Evolutionary conservation across 2,797 vertebrate species (phyloP).

Genomic region (Anabacerthia variegaticeps): DNA sequence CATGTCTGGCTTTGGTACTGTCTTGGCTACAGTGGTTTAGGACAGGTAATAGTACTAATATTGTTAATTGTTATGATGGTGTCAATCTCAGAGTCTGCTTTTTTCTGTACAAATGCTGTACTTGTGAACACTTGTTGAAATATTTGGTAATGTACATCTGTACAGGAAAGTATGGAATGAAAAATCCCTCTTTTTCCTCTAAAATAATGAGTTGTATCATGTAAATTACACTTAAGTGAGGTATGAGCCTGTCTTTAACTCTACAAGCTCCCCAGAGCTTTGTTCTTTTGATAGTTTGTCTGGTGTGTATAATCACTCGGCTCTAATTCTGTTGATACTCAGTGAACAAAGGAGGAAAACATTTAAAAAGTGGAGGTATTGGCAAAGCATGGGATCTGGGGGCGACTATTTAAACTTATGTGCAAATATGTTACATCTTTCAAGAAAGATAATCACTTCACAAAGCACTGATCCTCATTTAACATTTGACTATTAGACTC

Average conservation of each 20-base stretch:
- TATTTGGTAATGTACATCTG: not conserved
- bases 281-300: not conserved
- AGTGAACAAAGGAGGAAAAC: not conserved
- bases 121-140: not conserved
- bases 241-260: not conserved
- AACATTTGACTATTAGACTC: not conserved
- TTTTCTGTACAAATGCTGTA: not conserved
- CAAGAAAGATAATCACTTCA: not conserved
- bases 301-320: not conserved
- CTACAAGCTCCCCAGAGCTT: not conserved
- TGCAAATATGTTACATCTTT: not conserved
- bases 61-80: not conserved
- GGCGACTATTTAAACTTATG: fast-evolving
- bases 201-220: not conserved
- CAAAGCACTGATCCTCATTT: not conserved
- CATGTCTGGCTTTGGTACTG: not conserved
- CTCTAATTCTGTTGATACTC: not conserved
- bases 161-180: not conserved
- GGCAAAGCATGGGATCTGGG: not conserved
- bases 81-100: not conserved
- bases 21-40: not conserved
- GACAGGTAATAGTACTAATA: not conserved
- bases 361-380: not conserved
- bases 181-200: not conserved
- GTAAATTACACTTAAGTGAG: not conserved